Conservation (phyloP, 2,797 vertebrate species). For the Crenuchus spilurus region DNA sequence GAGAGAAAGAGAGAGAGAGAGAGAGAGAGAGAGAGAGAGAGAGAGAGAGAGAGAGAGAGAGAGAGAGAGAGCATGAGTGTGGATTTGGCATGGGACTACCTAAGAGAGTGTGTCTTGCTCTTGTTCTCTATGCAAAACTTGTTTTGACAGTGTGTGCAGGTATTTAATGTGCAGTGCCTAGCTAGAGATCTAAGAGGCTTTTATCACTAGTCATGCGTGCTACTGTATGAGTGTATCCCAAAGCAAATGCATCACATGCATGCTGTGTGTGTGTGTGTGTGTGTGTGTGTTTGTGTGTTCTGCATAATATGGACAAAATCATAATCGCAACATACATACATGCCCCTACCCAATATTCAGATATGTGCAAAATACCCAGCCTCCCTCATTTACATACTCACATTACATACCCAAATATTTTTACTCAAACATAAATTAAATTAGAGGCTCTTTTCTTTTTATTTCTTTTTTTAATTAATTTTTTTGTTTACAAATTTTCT, state of each 20-base stretch:
- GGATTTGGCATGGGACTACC: not conserved
- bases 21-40: not conserved
- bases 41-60: not conserved
- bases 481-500: too few relatives aligned
- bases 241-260: not conserved
- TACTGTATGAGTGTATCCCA: not conserved
- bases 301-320: not conserved
- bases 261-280: not conserved
- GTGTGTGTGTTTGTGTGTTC: not conserved
- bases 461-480: too few relatives aligned
- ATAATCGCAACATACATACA: too few relatives aligned
- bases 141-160: not conserved
- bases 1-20: not conserved
- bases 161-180: constrained; percentile 13
- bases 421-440: too few relatives aligned
- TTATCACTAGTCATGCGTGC: constrained; percentile 5
- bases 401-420: too few relatives aligned
- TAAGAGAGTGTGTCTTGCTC: not conserved
- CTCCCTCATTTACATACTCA: too few relatives aligned
- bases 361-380: too few relatives aligned
- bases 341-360: too few relatives aligned
- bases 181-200: not conserved
- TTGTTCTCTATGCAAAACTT: constrained; percentile 7
- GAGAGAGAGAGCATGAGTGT: not conserved
- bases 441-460: too few relatives aligned